Evolutionary conservation across 2,113 vertebrate genomes (phyloP), one percentile per base, ranked within the genome.

Genomic region (Amblyopsis rosae): DNA sequence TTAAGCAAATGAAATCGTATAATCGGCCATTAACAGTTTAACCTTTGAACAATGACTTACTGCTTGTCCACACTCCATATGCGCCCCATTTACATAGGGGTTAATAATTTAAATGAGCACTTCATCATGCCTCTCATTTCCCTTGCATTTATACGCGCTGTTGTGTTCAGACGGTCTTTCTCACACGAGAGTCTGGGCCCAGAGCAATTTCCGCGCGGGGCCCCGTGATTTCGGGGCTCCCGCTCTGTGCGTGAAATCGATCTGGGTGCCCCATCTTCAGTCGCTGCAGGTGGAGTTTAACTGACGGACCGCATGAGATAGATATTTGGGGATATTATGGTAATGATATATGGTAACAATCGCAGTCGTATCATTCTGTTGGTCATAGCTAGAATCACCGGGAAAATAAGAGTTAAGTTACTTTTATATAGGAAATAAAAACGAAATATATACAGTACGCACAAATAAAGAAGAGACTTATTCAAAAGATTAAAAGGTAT

Each of bases 1-100:
- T 89, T 84, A 89, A 62, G 80, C 72, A 84, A 86, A 89, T 85
- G n/a, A 79, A 86, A 83, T 84, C 73, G 68, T 82, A 74, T 81
- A 69, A 83, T 73, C 82, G 65, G 58, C 69, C 57, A 41, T 64
- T 64, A 65, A 65, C 70, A 75, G 82, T 82, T 75, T 81, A 80
- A 83, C 82, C 81, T 88, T 64, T 82, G 67, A 74, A 79, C 69
- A 76, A 5, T 76, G 82, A 87, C 79, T 79, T 74, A 80, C 66
- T 61, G 53, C 55, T 1, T 69, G 78, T 77, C 78, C 65, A 16
- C 56, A 6, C 75, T 82, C 73, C 81, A 84, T 70, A 80, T 77
- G 83, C 85, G 86, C 79, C 79, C 64, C 74, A 82, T 86, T 87
- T 86, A 79, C 79, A 84, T 82, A 82, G 62, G 69, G 79, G 59